phyloP scores from a whole-genome alignment of 37 sponge, comb jelly and placozoan genomes.

The Petrosia ficiformis region DNA sequence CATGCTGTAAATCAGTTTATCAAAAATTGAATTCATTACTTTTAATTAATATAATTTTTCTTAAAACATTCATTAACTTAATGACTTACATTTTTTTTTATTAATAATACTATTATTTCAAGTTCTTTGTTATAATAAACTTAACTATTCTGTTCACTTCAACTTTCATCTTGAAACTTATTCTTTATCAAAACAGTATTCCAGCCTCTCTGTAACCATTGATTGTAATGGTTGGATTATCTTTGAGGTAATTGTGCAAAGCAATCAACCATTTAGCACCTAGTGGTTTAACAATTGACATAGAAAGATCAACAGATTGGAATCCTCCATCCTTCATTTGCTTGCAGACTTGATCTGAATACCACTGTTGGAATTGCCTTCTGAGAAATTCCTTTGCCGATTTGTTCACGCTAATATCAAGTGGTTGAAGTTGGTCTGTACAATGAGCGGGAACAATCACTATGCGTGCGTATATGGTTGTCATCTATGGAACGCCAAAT shows the following conservation, averaged over 20 bases:
- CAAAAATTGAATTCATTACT: neutral
- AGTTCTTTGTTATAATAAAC: neutral
- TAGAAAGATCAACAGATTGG: slow-evolving; percentile 22
- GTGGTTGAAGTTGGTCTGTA: slow-evolving; percentile 57
- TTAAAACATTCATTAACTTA: no score
- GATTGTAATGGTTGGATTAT: slow-evolving; percentile 19
- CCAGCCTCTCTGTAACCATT: slow-evolving; percentile 67
- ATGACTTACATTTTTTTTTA: no score
- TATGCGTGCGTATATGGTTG: no score
- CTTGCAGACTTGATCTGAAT: slow-evolving; percentile 39
- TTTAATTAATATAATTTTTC: neutral
- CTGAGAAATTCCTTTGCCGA: slow-evolving; percentile 45
- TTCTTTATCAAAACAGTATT: slow-evolving; percentile 2
- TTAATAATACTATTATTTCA: neutral
- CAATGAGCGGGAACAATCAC: slow-evolving; percentile 52
- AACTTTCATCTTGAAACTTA: no score
- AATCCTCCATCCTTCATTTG: slow-evolving; percentile 6
- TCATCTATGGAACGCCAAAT: no score
- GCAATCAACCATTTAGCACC: slow-evolving; percentile 54
- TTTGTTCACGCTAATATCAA: slow-evolving; percentile 54
- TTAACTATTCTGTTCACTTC: no score
- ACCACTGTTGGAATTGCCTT: slow-evolving; percentile 39
- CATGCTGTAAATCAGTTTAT: no score
- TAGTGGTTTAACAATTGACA: slow-evolving; percentile 46
- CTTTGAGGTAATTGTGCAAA: slow-evolving; percentile 36